Evolutionary conservation across 2,888 invertebrate species (phyloP).

Genomic region (Prosapia bicincta): DNA sequence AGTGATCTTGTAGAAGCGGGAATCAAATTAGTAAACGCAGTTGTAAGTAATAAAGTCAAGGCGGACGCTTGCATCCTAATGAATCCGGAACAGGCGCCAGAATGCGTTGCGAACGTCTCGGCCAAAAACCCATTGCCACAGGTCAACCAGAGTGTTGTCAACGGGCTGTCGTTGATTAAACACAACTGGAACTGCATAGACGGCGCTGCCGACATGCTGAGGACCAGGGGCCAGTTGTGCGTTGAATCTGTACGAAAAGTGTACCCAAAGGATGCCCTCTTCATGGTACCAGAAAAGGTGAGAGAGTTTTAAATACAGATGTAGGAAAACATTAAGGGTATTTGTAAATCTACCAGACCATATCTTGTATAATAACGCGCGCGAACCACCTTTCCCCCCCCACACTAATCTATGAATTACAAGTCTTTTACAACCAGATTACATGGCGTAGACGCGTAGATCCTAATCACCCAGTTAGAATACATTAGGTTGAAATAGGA

Average conservation of each 20-base stretch:
- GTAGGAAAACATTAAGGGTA: no score
- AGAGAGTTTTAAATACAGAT: no score
- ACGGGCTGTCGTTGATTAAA: not conserved
- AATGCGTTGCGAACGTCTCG: not conserved
- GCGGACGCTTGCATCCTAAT: not conserved
- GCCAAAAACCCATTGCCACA: not conserved
- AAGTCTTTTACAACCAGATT: no score
- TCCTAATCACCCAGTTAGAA: no score
- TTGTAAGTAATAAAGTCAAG: not conserved
- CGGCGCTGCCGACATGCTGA: not conserved
- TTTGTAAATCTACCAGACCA: no score
- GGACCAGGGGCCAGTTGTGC: not conserved
- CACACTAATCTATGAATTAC: no score
- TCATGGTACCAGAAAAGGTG: not conserved
- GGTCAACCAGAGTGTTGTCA: not conserved
- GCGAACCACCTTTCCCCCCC: no score
- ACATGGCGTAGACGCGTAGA: no score
- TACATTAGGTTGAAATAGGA: no score
- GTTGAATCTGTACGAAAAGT: not conserved
- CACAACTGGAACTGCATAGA: not conserved
- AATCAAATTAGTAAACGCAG: not conserved
- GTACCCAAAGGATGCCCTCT: not conserved
- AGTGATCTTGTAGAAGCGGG: not conserved
- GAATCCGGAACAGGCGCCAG: not conserved
- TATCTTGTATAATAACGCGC: no score